Percentiles rank a stretch among this genome's conserved stretches.
phyloP scores from a whole-genome alignment of 2,113 vertebrate species.

The Hylia prasina region DNA sequence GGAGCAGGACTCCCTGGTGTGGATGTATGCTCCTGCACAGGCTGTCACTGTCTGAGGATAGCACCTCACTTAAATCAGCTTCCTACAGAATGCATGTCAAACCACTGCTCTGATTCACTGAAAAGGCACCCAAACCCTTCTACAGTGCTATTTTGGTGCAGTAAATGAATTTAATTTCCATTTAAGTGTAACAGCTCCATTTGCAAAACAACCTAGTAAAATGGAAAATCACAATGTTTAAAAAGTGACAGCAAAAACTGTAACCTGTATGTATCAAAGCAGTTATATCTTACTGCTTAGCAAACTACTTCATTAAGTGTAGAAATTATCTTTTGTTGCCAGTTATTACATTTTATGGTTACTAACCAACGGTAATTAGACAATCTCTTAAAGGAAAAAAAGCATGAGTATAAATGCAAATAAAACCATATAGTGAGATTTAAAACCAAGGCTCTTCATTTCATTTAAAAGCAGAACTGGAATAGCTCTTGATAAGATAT shows the following conservation, averaged over 20 bases:
- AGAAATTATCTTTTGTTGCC: constrained; percentile 43
- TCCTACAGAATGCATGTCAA: neutral
- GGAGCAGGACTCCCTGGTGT: neutral
- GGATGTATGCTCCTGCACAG: neutral
- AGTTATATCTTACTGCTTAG: neutral
- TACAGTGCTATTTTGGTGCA: constrained; percentile 25
- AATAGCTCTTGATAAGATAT: neutral
- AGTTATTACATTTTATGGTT: constrained; percentile 40
- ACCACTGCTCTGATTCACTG: constrained; percentile 24
- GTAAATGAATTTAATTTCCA: constrained; percentile 4
- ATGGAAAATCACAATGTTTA: neutral
- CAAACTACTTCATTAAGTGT: neutral
- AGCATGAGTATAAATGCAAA: constrained; percentile 1
- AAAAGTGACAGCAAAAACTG: neutral
- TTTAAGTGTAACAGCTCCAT: constrained; percentile 2
- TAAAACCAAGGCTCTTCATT: neutral
- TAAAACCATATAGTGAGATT: neutral
- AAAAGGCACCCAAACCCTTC: constrained; percentile 20
- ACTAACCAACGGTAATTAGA: neutral
- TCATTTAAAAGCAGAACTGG: neutral
- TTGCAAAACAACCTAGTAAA: neutral
- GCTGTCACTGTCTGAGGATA: neutral
- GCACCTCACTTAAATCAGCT: neutral
- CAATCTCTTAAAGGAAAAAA: constrained; percentile 27
- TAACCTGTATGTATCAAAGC: neutral